phyloP scores from a whole-genome alignment of 2,888 invertebrate genomes.

The Mystacides longicornis region DNA sequence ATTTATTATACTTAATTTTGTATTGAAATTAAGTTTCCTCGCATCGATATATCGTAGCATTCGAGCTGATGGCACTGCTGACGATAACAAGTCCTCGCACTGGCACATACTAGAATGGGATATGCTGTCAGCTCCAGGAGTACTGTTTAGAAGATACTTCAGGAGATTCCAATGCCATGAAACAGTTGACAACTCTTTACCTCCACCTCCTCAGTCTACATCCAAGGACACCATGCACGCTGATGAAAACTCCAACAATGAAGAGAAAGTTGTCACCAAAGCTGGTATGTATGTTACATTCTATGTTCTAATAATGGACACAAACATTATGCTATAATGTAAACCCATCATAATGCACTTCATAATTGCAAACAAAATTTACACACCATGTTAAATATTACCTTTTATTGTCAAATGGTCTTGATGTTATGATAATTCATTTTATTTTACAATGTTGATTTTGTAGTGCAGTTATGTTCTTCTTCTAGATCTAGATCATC shows the following conservation, averaged over 20 bases:
- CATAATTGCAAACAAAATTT: too few species aligned
- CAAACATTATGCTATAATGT: too few species aligned
- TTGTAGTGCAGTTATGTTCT: too few species aligned
- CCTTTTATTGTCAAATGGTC: too few species aligned
- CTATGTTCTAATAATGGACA: not conserved
- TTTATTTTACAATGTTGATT: too few species aligned
- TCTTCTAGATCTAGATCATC: too few species aligned
- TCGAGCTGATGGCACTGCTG: slow-evolving; percentile 6
- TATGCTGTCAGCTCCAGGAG: slow-evolving; percentile 11
- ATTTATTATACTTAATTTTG: slow-evolving; percentile 18
- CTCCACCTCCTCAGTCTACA: slow-evolving; percentile 24
- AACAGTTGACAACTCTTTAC: slow-evolving; percentile 33
- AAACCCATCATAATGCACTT: too few species aligned
- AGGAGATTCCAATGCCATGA: slow-evolving; percentile 2
- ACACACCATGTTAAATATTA: too few species aligned
- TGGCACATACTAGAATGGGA: slow-evolving; percentile 9
- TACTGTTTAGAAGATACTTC: slow-evolving; percentile 9
- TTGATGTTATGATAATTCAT: too few species aligned
- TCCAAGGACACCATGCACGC: not conserved
- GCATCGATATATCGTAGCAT: slow-evolving; percentile 20
- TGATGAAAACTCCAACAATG: not conserved
- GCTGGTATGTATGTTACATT: not conserved
- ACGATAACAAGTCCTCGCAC: slow-evolving; percentile 11
- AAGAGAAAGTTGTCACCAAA: not conserved
- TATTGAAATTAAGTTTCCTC: slow-evolving; percentile 20